Evolutionary conservation across 2,888 invertebrate genomes (phyloP), one percentile per base, ranked within the genome.

Genomic region (Cataglyphis livida): DNA sequence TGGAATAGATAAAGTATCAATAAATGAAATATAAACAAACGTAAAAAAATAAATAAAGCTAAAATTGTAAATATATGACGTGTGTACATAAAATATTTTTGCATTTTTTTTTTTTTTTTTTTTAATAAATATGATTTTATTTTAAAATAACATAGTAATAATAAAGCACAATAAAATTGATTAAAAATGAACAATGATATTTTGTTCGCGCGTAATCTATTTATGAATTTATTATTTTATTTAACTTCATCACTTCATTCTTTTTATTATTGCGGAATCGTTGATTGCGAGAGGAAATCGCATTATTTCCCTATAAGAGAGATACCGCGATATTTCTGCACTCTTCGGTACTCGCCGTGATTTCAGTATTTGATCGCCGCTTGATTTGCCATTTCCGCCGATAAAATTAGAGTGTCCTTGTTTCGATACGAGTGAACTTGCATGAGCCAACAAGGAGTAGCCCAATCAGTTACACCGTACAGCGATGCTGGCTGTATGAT

Each of bases 401-500:
- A 70, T 78, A 59, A 48, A 79, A 71, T 79, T 71, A 71, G 18
- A 59, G 25, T 79, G 78, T 79, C 78, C 78, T 79, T 79, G 71
- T 71, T 71, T 79, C 71, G 78, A 78, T 68, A 78, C 57, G 71
- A 59, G 71, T 71, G 71, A 71, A 79, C 71, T 71, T 59, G 71
- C 25, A 28, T 38, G 62, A 70, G 61, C 9, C 28, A 61, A 61
- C 51, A 61, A 66, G 78, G 82, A 82, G 66, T 41, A 38, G 71
- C 32, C 51, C 57, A 48, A 28, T 81, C 74, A 35, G 79, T 78
- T 82, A 51, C n/a, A 86, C 82, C 73, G 83, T 84, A 75, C 85
- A 78, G 81, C 84, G 84, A 86, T 88, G 90, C 88, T 88, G 91
- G 90, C 88, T 82, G 89, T 82, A 89, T 21, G 91, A 91, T 90